Conservation (phyloP, 2,797 vertebrate species). For the Melanotaenia trifasciata region DNA sequence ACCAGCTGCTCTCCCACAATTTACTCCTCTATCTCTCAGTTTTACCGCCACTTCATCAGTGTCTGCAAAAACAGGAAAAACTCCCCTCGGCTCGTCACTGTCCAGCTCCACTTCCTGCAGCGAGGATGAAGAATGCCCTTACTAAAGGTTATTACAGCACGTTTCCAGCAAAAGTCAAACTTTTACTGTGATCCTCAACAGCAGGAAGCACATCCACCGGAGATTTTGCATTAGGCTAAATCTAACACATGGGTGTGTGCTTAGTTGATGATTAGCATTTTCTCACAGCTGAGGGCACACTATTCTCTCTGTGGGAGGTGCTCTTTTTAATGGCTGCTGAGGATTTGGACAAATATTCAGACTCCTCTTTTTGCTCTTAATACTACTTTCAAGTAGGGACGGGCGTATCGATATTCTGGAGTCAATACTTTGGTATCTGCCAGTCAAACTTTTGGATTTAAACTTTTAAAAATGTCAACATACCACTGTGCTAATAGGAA, state of each 20-base stretch:
- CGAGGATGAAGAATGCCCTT: slow-evolving; percentile 23
- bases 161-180: slow-evolving; percentile 28
- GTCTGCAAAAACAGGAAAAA: slow-evolving; percentile 21
- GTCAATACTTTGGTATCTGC: too few relatives aligned
- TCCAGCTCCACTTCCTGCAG: slow-evolving; percentile 10
- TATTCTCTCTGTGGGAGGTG: slow-evolving; percentile 35
- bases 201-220: slow-evolving; percentile 24
- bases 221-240: slow-evolving; percentile 24
- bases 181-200: slow-evolving; percentile 32
- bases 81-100: neutral
- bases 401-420: too few relatives aligned
- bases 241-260: neutral
- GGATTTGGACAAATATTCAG: slow-evolving; percentile 20
- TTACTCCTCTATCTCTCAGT: slow-evolving; percentile 40
- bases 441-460: too few relatives aligned
- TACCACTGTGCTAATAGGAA: too few relatives aligned
- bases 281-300: slow-evolving; percentile 21
- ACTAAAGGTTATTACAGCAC: slow-evolving; percentile 36
- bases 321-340: slow-evolving; percentile 26
- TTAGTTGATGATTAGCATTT: slow-evolving; percentile 41
- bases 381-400: too few relatives aligned
- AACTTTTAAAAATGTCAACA: too few relatives aligned
- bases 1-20: slow-evolving; percentile 37
- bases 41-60: slow-evolving; percentile 31
- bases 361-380: slow-evolving; percentile 36